These are phyloP conservation scores for Serinus canaria DNA, from an alignment of 2,113 vertebrate species.

Conservation along the genomic window DNA sequence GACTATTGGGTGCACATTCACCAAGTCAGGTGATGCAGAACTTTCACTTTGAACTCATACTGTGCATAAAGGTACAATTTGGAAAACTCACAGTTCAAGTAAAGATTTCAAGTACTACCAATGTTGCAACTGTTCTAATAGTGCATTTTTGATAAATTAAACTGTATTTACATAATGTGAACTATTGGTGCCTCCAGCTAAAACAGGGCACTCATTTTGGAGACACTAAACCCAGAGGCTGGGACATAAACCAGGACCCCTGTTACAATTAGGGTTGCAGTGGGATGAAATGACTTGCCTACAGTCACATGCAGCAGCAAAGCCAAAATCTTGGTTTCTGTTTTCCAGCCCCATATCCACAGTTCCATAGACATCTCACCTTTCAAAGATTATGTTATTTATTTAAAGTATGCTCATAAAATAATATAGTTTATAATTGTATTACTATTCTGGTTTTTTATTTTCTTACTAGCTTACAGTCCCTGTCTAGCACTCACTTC, in stretches of 20 bases:
- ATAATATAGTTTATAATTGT: neutral
- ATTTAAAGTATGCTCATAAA: neutral
- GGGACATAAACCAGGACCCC: neutral
- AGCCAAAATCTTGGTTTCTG: neutral
- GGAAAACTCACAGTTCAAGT: neutral
- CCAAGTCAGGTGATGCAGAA: neutral
- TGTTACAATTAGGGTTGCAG: neutral
- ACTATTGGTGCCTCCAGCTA: neutral
- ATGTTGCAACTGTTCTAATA: neutral
- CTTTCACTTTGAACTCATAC: neutral
- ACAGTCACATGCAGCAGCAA: neutral
- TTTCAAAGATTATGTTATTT: neutral
- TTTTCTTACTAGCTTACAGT: neutral
- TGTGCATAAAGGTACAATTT: neutral
- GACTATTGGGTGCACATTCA: neutral
- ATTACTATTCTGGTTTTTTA: neutral
- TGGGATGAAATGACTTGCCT: neutral
- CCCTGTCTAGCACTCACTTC: neutral
- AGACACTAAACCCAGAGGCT: neutral
- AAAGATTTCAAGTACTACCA: neutral
- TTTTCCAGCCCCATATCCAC: neutral
- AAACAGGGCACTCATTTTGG: neutral
- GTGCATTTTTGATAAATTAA: neutral
- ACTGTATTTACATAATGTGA: neutral
- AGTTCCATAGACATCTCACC: neutral